Conservation (phyloP, 2,797 vertebrate genomes). For the Periophthalmus magnuspinnatus region DNA sequence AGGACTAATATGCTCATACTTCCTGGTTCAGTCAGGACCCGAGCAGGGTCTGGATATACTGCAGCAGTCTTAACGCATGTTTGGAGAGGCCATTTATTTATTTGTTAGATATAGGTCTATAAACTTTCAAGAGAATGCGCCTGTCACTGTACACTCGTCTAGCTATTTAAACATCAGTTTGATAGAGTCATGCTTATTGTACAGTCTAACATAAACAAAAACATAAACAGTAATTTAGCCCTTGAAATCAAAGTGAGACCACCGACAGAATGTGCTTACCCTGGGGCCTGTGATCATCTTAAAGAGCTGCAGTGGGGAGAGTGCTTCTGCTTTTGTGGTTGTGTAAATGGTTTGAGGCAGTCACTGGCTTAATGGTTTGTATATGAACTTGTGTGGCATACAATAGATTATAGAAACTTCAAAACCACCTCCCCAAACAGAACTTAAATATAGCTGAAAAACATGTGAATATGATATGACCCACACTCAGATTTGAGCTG, state of each 20-base stretch:
- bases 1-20: too few species aligned
- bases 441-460: background rate
- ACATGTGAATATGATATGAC: background rate
- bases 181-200: background rate
- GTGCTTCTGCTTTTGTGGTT: background rate
- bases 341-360: background rate
- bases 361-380: background rate
- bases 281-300: background rate
- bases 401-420: constrained; percentile 27
- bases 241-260: constrained; percentile 7
- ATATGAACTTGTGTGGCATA: constrained; percentile 7
- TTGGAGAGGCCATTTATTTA: too few species aligned
- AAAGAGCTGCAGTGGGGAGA: background rate
- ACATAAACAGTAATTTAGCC: background rate
- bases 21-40: too few species aligned
- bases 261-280: constrained; percentile 17
- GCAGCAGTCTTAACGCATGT: too few species aligned
- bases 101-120: too few species aligned
- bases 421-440: background rate
- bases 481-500: background rate
- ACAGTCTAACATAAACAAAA: background rate
- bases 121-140: background rate
- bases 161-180: background rate
- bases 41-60: too few species aligned
- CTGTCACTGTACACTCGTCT: too few species aligned